phyloP scores from a whole-genome alignment of 2,113 vertebrate species.

The Lasiurus cinereus region DNA sequence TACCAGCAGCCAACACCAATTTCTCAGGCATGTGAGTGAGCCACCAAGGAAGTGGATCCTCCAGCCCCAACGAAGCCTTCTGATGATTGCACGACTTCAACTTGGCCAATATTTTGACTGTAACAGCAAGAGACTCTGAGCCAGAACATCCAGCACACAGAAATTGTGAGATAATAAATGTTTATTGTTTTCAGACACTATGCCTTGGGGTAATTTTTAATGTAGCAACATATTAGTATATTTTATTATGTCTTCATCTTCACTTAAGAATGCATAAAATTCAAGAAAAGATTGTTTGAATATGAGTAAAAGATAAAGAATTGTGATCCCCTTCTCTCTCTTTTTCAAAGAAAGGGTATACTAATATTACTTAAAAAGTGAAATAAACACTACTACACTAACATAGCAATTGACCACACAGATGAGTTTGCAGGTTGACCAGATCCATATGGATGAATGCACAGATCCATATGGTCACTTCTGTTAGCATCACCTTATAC shows the following conservation, averaged over 20 bases:
- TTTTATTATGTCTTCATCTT: neutral
- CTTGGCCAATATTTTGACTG: neutral
- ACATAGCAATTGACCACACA: constrained; percentile 13
- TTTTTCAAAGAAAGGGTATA: neutral
- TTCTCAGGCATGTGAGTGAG: neutral
- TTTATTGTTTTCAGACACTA: neutral
- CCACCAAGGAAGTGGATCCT: neutral
- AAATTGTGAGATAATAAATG: constrained; percentile 11
- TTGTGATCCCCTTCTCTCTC: neutral
- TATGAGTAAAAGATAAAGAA: neutral
- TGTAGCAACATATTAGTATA: neutral
- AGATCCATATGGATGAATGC: neutral
- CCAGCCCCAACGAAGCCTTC: neutral
- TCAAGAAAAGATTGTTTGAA: neutral
- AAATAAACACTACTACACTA: neutral
- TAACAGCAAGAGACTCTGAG: neutral
- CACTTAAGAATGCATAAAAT: constrained; percentile 11
- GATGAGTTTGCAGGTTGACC: neutral
- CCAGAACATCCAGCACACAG: neutral
- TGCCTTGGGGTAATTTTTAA: constrained; percentile 28
- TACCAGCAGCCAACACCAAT: neutral
- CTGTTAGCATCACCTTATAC: neutral
- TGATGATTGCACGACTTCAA: neutral
- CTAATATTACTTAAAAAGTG: constrained; percentile 30
- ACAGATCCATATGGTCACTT: neutral